A percentile compares a stretch with the other conserved stretches of the same genome.
phyloP scores from a whole-genome alignment of 1,140 invertebrate species.

The Drosophila arizonae region DNA sequence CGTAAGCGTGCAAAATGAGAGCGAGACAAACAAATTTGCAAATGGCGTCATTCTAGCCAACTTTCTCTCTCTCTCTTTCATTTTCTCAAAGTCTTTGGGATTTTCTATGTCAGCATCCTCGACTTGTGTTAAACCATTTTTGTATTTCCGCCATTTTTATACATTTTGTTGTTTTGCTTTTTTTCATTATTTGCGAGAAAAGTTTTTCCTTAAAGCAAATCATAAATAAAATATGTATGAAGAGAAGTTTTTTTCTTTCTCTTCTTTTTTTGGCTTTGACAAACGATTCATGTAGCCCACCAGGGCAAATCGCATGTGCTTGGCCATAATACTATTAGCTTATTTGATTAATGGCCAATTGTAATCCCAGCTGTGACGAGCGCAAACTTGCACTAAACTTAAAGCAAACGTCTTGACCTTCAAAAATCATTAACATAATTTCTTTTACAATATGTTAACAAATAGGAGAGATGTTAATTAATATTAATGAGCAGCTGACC shows the following conservation, averaged over 20 bases:
- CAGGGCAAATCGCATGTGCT: constrained; percentile 3
- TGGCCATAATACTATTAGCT: constrained; percentile 15
- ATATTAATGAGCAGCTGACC: too few species aligned
- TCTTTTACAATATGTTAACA: too few species aligned
- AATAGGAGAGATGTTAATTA: too few species aligned
- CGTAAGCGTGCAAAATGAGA: constrained; percentile 10
- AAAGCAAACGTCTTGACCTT: not conserved
- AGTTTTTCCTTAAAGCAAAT: not conserved
- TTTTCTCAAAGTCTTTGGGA: not conserved
- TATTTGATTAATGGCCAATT: constrained; percentile 53
- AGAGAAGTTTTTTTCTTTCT: constrained; percentile 2
- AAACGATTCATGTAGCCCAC: constrained; percentile 4
- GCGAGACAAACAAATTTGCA: constrained; percentile 6
- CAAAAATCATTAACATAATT: not conserved
- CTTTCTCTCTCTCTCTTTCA: not conserved
- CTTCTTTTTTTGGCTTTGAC: not conserved
- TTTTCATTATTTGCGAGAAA: not conserved
- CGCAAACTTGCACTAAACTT: not conserved
- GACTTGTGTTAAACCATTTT: constrained; percentile 35
- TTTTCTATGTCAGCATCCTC: constrained; percentile 17
- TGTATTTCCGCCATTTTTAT: constrained; percentile 14
- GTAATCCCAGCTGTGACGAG: not conserved
- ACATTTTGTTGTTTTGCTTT: not conserved
- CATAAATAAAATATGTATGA: not conserved
- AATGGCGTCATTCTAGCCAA: constrained; percentile 30